Evolutionary conservation across 2,888 invertebrate genomes (phyloP).

Genomic region (Eupithecia exiguata): DNA sequence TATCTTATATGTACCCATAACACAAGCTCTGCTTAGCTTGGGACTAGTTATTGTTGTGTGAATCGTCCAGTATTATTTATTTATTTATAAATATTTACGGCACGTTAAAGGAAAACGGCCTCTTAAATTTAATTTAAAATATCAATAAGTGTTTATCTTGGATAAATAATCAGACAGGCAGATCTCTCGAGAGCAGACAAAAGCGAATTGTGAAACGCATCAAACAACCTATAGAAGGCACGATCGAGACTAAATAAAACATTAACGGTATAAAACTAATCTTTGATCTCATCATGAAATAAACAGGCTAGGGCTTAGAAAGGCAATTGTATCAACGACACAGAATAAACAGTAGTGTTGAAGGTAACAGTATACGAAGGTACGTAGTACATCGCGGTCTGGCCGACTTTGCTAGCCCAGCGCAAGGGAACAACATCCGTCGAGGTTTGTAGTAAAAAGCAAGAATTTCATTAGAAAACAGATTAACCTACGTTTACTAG

Average conservation of each 20-base stretch:
- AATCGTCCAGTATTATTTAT: too few relatives aligned
- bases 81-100: too few relatives aligned
- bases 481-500: conserved; percentile 24
- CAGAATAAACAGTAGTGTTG: conserved; percentile 27
- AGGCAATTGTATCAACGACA: conserved; percentile 63
- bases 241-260: conserved; percentile 41
- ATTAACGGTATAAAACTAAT: conserved; percentile 42
- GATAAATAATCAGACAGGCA: conserved; percentile 2
- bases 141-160: not conserved
- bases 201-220: conserved; percentile 5
- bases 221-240: conserved; percentile 17
- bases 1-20: too few relatives aligned
- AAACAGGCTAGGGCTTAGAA: conserved; percentile 60
- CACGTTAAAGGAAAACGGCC: not conserved
- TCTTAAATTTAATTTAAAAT: not conserved
- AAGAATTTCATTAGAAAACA: conserved; percentile 31
- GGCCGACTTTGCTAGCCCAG: conserved; percentile 62
- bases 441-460: conserved; percentile 42
- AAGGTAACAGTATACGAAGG: conserved; percentile 64
- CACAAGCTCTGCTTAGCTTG: too few relatives aligned
- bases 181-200: conserved; percentile 15
- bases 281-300: conserved; percentile 53
- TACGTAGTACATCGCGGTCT: conserved; percentile 49
- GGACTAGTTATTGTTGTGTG: too few relatives aligned
- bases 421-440: conserved; percentile 61